Evolutionary conservation across 2,113 vertebrate species (phyloP), one percentile per base, ranked within the genome.

Genomic region (Bubo bubo): DNA sequence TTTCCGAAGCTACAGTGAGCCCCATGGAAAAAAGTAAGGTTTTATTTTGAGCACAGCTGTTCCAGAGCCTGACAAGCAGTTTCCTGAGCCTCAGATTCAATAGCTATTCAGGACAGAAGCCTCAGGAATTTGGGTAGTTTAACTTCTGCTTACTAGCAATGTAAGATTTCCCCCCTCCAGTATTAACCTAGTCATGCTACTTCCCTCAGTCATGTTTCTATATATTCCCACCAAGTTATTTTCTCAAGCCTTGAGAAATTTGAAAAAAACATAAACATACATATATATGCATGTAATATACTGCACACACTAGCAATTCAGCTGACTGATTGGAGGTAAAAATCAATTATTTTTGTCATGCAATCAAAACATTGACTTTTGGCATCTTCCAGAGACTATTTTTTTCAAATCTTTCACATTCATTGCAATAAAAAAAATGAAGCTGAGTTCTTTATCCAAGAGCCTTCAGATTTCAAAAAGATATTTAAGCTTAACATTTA

Each of bases 401-500:
- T 95, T 88, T 94, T 94, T 43, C 4, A 56, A 59, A 74, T 43
- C 70, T 94, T 97, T 94, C 68, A 30, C 53, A 68, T 95, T 93
- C 52, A 53, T 58, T 96, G 47, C 62, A 86, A 79, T 71, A 53
- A 91, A 76, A 95, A 59, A 52, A 68, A 81, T 3, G 7, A 73
- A 80, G 52, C n/a, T 32, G 19, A 5, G 14, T 45, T 86, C 59
- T 58, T 52, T 66, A 67, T 95, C 74, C 45, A 24, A 96, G 28
- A 97, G 76, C 47, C 59, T 93, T 93, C 93, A 71, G 66, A 92
- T 90, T 98, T 97, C 90, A 94, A 90, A 88, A 59, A 93, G 68
- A 84, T 93, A 88, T 82, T 98, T 89, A 97, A 95, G 92, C 71
- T 90, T 94, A 96, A 95, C 18, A 19, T 96, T 97, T 97, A 95